These are phyloP conservation scores for Himalopsyche anomala DNA, from an alignment of 2,888 invertebrate genomes.

Conservation along the genomic window DNA sequence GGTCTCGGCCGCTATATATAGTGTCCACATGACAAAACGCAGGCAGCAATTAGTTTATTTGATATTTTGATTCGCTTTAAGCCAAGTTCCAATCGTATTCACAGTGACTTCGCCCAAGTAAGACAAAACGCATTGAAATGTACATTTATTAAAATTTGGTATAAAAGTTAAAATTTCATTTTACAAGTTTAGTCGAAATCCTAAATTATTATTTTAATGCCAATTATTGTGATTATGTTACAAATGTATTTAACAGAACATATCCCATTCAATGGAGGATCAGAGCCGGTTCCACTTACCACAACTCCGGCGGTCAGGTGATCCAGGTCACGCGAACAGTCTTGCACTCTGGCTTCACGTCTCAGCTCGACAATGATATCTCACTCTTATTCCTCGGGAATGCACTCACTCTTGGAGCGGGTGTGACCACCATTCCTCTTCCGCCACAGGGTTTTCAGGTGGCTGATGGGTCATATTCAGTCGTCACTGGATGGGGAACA, in stretches of 20 bases:
- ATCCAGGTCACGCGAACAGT: conserved; percentile 69
- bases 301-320: conserved; percentile 70
- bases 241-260: neutral
- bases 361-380: conserved; percentile 48
- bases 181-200: too few relatives aligned
- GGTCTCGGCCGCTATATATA: too few relatives aligned
- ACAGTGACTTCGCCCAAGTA: too few relatives aligned
- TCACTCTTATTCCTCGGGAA: conserved; percentile 32
- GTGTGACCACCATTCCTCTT: conserved; percentile 66
- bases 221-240: too few relatives aligned
- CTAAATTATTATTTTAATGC: too few relatives aligned
- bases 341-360: conserved; percentile 70
- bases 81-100: too few relatives aligned
- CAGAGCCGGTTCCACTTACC: conserved; percentile 67
- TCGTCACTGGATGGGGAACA: conserved; percentile 73
- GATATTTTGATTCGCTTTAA: too few relatives aligned
- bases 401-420: conserved; percentile 66
- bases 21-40: too few relatives aligned
- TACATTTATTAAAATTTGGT: too few relatives aligned
- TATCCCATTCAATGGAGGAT: conserved; percentile 53
- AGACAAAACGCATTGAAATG: too few relatives aligned
- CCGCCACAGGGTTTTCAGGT: conserved; percentile 68
- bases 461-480: conserved; percentile 68
- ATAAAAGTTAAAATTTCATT: too few relatives aligned
- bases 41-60: too few relatives aligned